These are phyloP conservation scores for Halcyon malimbica DNA, from an alignment of 2,113 vertebrate species.

Conservation along the genomic window DNA sequence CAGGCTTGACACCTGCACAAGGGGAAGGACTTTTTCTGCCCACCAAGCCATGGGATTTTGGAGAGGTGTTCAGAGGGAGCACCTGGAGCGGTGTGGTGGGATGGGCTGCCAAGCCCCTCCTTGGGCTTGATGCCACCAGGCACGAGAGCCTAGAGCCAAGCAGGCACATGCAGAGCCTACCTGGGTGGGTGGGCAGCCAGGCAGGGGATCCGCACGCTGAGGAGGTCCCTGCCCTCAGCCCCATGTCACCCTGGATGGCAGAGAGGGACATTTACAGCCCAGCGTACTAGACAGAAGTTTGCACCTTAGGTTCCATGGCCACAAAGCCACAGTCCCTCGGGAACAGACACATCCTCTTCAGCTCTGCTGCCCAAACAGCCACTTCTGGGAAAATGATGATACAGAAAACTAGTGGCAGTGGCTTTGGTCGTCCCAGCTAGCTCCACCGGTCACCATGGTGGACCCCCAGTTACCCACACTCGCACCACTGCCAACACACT, in stretches of 20 bases:
- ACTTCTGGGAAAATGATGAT: fast-evolving
- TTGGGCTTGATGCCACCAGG: not conserved
- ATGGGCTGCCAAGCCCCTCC: not conserved
- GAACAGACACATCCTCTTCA: not conserved
- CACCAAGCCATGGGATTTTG: not conserved
- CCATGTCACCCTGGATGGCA: fast-evolving
- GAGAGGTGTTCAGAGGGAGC: not conserved
- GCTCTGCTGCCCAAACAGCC: not conserved
- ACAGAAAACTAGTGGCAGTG: not conserved
- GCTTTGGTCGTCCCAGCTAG: not conserved
- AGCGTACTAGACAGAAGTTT: not conserved
- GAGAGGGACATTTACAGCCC: not conserved
- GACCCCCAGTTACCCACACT: fast-evolving
- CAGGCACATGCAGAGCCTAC: not conserved
- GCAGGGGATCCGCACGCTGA: fast-evolving
- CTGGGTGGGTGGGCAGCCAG: fast-evolving
- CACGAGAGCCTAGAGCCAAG: not conserved
- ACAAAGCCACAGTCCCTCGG: fast-evolving
- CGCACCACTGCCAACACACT: fast-evolving
- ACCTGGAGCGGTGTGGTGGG: fast-evolving
- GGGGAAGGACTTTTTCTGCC: not conserved
- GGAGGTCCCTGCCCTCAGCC: not conserved
- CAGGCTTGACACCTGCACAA: not conserved
- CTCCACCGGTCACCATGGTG: fast-evolving
- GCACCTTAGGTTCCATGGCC: fast-evolving